Percentiles rank a stretch among this genome's conserved stretches.
These are phyloP conservation scores for Rotaria socialis DNA, from an alignment of 2,888 invertebrate species.

Conservation along the genomic window DNA sequence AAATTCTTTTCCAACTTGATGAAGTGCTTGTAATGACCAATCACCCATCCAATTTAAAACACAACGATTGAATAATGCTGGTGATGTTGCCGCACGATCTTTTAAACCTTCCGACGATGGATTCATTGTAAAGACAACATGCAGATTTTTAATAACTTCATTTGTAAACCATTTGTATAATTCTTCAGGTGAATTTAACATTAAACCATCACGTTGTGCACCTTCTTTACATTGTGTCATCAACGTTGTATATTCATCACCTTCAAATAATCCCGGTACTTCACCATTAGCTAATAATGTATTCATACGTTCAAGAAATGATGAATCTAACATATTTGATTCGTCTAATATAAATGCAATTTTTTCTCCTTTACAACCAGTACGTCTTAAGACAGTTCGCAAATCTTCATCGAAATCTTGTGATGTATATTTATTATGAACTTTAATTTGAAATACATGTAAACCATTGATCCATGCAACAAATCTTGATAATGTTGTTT, in stretches of 20 bases:
- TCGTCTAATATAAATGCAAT: slow-evolving; percentile 98
- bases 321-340: slow-evolving; percentile 94
- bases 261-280: slow-evolving; percentile 66
- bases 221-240: slow-evolving; percentile 99
- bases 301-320: slow-evolving; percentile 98
- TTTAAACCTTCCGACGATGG: slow-evolving; percentile 95
- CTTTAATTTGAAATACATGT: slow-evolving; percentile 95
- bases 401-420: slow-evolving; percentile 98
- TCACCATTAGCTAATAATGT: slow-evolving; percentile 96
- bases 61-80: slow-evolving; percentile 95
- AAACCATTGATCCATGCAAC: slow-evolving; percentile 99
- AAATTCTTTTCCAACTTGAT: slow-evolving; percentile 80
- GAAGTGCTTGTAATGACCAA: slow-evolving; percentile 85
- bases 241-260: slow-evolving; percentile 94
- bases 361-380: slow-evolving; percentile 77
- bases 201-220: slow-evolving; percentile 90
- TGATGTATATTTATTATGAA: slow-evolving; percentile 96
- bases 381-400: slow-evolving; percentile 65
- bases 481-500: slow-evolving; percentile 95
- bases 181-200: slow-evolving; percentile 96
- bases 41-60: slow-evolving; percentile 99
- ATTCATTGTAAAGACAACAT: slow-evolving; percentile 99
- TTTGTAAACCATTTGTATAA: slow-evolving; percentile 99
- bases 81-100: slow-evolving; percentile 95
- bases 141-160: slow-evolving; percentile 82